Base-by-base conservation (phyloP, 2,797 vertebrate genomes). In the Sebastes dallii region DNA sequence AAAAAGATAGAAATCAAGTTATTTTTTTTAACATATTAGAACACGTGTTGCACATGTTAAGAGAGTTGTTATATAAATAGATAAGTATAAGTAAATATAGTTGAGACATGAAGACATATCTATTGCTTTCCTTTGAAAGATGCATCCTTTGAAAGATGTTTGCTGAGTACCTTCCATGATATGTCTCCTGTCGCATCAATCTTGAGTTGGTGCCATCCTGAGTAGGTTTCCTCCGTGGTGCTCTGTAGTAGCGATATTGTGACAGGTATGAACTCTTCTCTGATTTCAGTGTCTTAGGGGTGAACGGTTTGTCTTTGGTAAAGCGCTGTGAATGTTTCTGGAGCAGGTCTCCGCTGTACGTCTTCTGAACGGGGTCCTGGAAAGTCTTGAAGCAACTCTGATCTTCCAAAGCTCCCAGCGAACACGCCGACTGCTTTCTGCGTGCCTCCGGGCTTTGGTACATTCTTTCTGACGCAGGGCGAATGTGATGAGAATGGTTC, bases 231-330 rank as follows among this genome's bases (percentile, higher is more conserved):
- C 86, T 95, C 85, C 18, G 93, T 32, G 97, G 96, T 60, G 96
- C 95, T 66, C 95, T 97, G 84, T 99, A 99, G 87, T 96, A 99
- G 32, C 97, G 97, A 85, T 98, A 99, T 20, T 95, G 93, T 25
- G 95, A 94, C 78, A 99, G 91, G 77, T 93, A 95, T 12, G 98
- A 97, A 86, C 96, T 96, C 67, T 95, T 96, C 64, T 97, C 95
- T 13, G 97, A 97, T 87, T 96, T 96, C 75, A 99, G 93, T 12
- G 96, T 99, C 82, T 96, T 97, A 10, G 98, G 98, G 6, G 95
- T 98, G 73, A 99, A 99, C 14, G 97, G 97, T 78, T 97, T 96
- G 5, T 80, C 92, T 29, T 88, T 83, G 8, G 97, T 99, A 79
- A 99, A 99, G 76, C 68, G 91, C 39, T 96, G 91, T 3, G 97